Conservation (phyloP, 2,113 vertebrate genomes). For the Bubo bubo region DNA sequence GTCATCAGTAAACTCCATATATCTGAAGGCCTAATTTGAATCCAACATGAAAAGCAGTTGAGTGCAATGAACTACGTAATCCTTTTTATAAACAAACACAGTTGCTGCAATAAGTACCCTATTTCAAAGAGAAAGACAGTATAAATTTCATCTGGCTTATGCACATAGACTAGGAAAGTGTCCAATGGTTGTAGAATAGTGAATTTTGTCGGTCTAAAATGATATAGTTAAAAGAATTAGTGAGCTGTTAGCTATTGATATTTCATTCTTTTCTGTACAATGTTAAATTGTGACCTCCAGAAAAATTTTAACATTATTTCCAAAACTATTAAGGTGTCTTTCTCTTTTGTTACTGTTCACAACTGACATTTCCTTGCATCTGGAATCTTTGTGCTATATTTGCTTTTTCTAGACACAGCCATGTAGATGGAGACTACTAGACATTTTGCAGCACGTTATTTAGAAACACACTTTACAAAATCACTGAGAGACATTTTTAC, state of each 20-base stretch:
- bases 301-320: neutral
- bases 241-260: neutral
- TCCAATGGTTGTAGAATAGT: neutral
- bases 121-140: neutral
- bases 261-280: neutral
- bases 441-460: neutral
- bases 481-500: neutral
- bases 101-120: neutral
- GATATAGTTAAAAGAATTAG: rapidly evolving
- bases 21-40: neutral
- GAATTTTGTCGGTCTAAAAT: neutral
- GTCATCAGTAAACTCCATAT: neutral
- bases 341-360: neutral
- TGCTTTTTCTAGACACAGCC: neutral
- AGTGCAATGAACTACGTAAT: neutral
- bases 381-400: neutral
- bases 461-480: neutral
- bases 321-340: neutral
- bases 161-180: neutral
- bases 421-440: neutral
- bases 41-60: neutral
- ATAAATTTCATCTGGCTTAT: neutral
- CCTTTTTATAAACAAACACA: neutral
- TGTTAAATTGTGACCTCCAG: neutral
- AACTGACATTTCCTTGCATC: neutral